Evolutionary conservation across 2,797 vertebrate genomes (phyloP).

Genomic region (Lepidocolaptes lacrymiger): DNA sequence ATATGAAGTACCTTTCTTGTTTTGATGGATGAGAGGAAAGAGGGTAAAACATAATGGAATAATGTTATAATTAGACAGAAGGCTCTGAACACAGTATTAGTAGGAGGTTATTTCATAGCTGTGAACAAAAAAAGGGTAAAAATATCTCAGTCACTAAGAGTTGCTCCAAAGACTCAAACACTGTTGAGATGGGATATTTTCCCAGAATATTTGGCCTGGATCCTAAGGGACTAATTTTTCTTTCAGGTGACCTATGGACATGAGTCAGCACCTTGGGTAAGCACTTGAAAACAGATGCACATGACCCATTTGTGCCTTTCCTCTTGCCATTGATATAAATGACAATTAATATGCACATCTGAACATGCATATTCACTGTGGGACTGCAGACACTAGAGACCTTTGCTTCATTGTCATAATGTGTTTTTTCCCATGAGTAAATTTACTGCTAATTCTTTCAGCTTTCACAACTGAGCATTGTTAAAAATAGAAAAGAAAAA

Average conservation of each 20-base stretch:
- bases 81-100: not conserved
- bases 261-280: slow-evolving; percentile 38
- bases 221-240: slow-evolving; percentile 48
- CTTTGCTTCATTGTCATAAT: slow-evolving; percentile 62
- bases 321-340: slow-evolving; percentile 46
- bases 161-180: not conserved
- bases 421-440: slow-evolving; percentile 59
- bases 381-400: slow-evolving; percentile 58
- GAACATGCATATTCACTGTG: slow-evolving; percentile 55
- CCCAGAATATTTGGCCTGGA: not conserved
- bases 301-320: slow-evolving; percentile 47
- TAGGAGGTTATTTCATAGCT: not conserved
- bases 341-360: slow-evolving; percentile 66
- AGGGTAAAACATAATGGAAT: not conserved
- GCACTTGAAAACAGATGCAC: slow-evolving; percentile 44
- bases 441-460: slow-evolving; percentile 58
- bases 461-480: slow-evolving; percentile 19
- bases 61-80: not conserved
- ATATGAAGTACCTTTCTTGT: not conserved
- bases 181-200: not conserved
- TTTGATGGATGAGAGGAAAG: not conserved
- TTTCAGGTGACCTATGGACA: not conserved
- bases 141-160: not conserved
- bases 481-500: slow-evolving; percentile 4
- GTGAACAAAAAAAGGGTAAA: not conserved